Evolutionary conservation across 2,113 vertebrate species (phyloP).

Genomic region (Asarcornis scutulata): DNA sequence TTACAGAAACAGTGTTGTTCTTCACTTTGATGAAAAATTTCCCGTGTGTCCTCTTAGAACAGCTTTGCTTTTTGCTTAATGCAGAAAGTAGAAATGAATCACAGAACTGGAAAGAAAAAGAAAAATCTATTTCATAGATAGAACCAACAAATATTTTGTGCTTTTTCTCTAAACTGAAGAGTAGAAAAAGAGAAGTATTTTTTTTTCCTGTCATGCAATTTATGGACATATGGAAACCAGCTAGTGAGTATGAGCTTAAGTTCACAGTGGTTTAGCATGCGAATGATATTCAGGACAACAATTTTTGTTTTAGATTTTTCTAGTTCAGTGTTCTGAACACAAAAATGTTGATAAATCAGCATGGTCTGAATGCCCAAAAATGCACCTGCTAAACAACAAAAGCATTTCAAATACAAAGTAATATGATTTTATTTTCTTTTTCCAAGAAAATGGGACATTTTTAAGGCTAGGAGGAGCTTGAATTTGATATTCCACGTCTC

Average conservation of each 20-base stretch:
- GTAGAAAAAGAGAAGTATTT: not conserved
- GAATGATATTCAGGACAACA: not conserved
- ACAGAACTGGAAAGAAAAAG: not conserved
- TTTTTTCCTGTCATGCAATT: not conserved
- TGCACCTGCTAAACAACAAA: not conserved
- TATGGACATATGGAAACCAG: not conserved
- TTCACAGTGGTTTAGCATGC: not conserved
- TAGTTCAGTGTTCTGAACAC: not conserved
- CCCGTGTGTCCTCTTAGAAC: not conserved
- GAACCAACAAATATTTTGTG: not conserved
- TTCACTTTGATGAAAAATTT: not conserved
- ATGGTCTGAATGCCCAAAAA: not conserved
- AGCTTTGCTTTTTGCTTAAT: not conserved
- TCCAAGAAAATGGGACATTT: not conserved
- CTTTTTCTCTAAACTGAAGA: not conserved
- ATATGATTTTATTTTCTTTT: not conserved
- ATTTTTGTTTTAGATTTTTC: not conserved
- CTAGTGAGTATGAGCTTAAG: not conserved
- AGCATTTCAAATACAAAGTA: not conserved
- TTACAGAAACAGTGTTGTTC: not conserved
- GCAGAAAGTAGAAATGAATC: not conserved
- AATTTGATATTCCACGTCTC: not conserved
- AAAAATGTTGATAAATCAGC: not conserved
- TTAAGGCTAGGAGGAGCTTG: not conserved
- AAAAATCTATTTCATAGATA: not conserved